Base-by-base conservation (phyloP, 2,888 invertebrate genomes). In the Ligdia adustata region DNA sequence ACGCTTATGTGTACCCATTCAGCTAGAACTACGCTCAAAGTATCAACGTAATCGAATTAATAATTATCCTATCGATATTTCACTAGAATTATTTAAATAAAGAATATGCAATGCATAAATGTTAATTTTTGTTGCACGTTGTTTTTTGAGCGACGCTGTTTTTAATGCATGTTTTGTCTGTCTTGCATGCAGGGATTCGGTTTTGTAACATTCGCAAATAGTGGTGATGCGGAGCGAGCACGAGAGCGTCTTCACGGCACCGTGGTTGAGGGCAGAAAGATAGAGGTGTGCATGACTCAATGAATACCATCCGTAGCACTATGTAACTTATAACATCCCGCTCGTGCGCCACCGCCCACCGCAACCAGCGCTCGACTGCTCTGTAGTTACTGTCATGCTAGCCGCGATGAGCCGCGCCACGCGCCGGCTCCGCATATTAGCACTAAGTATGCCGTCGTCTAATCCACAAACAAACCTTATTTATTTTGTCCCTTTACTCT, bases 141-240 rank as follows among this genome's bases (percentile, higher is more conserved):
- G 92, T 92, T 92, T 93, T 93, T 93, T 93, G 93, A 93, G 92
- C 92, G 92, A 93, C 92, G 93, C 93, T 93, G 93, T 93, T 91
- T 94, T 94, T 95, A 95, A 95, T 95, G 95, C 95, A 95, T 95
- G 95, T 95, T 95, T 95, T 95, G 95, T 96, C 95, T 95, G 96
- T 96, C 95, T 93, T 96, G 96, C 97, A 96, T 96, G 95, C 97
- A 99, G 99, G 99, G 99, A 95, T 99, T 99, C 96, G 99, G 99
- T 96, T 99, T 99, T 97, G 99, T 99, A 95, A 99, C 99, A 95
- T 99, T 99, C 97, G 98, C 98, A 95, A 98, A 97, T 96, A 98
- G 98, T 95, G 96, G 96, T 94, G 99, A 99, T 94, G 99, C 99
- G 93, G 99, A 99, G 95, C 96, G 97, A 95, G 99, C 99, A 96